phyloP scores from a whole-genome alignment of 30 jellyfish, hydroid and myxozoan genomes.

The Pelagia noctiluca region DNA sequence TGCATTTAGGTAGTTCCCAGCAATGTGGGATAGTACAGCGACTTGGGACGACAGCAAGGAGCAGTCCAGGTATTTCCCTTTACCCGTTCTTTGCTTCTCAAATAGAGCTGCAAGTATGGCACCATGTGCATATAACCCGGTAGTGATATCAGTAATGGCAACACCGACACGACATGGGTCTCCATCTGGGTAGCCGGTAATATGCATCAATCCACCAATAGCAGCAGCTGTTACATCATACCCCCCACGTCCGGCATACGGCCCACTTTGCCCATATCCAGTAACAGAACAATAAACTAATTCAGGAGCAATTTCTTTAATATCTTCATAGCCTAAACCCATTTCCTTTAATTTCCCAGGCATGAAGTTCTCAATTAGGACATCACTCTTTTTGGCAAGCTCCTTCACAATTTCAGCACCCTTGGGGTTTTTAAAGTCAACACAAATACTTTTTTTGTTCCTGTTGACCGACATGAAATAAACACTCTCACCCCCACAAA shows the following conservation, averaged over 20 bases:
- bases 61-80: slow-evolving; percentile 80
- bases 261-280: slow-evolving; percentile 98
- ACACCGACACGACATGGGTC: slow-evolving; percentile 98
- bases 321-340: slow-evolving; percentile 86
- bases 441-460: slow-evolving; percentile 82
- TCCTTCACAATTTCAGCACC: slow-evolving; percentile 79
- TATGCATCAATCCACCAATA: slow-evolving; percentile 92
- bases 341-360: slow-evolving; percentile 86
- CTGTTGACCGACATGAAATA: slow-evolving; percentile 91
- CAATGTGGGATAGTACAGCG: slow-evolving; percentile 91
- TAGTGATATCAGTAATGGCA: slow-evolving; percentile 94
- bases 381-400: slow-evolving; percentile 91
- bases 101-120: slow-evolving; percentile 94
- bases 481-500: slow-evolving; percentile 92
- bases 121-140: slow-evolving; percentile 98
- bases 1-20: slow-evolving; percentile 85
- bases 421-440: slow-evolving; percentile 76
- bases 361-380: slow-evolving; percentile 87
- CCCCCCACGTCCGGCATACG: slow-evolving; percentile 90
- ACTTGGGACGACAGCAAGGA: slow-evolving; percentile 92
- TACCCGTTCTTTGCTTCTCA: slow-evolving; percentile 82
- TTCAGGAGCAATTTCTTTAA: slow-evolving; percentile 72
- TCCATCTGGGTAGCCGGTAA: slow-evolving; percentile 96
- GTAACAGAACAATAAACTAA: slow-evolving; percentile 88
- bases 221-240: slow-evolving; percentile 95